phyloP scores from a whole-genome alignment of 2,113 vertebrate genomes.

The Nothobranchius furzeri region DNA sequence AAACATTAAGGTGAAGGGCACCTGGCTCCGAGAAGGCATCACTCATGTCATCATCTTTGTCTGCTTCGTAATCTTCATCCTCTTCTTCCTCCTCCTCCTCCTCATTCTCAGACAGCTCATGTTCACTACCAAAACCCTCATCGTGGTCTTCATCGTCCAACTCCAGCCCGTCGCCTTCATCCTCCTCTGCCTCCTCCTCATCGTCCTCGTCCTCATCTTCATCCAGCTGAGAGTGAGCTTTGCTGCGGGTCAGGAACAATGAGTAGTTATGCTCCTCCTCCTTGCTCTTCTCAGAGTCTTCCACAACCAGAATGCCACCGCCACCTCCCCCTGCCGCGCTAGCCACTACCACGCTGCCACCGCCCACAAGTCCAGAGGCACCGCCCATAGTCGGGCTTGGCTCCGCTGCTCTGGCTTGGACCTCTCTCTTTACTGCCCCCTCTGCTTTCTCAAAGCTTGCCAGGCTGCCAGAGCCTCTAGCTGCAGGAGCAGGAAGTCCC shows the following conservation, averaged over 20 bases:
- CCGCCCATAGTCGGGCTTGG: slow-evolving; percentile 53
- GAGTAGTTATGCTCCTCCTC: slow-evolving; percentile 99
- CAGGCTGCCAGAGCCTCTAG: slow-evolving; percentile 53
- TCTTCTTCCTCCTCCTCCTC: slow-evolving; percentile 82
- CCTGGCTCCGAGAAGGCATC: slow-evolving; percentile 98
- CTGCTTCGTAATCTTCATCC: slow-evolving; percentile 90
- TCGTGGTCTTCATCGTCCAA: slow-evolving; percentile 95
- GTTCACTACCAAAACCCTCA: slow-evolving; percentile 97
- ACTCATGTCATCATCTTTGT: slow-evolving; percentile 96
- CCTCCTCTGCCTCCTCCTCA: slow-evolving; percentile 83
- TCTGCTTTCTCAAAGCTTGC: slow-evolving; percentile 74
- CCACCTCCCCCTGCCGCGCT: not conserved
- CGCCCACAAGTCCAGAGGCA: slow-evolving; percentile 75
- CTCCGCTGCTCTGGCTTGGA: slow-evolving; percentile 41
- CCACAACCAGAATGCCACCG: slow-evolving; percentile 33
- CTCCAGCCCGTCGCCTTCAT: slow-evolving; percentile 86
- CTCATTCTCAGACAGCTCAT: slow-evolving; percentile 93
- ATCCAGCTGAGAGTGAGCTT: slow-evolving; percentile 51
- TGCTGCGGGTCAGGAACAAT: slow-evolving; percentile 88
- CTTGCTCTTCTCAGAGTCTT: slow-evolving; percentile 90
- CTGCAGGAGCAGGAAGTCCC: slow-evolving; percentile 26
- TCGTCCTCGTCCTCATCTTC: slow-evolving; percentile 85
- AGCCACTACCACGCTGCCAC: slow-evolving; percentile 36
- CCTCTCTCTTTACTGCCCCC: slow-evolving; percentile 53
- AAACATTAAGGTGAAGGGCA: slow-evolving; percentile 52